These are phyloP conservation scores for Montifringilla adamsi DNA, from an alignment of 2,113 vertebrate genomes.

Conservation along the genomic window DNA sequence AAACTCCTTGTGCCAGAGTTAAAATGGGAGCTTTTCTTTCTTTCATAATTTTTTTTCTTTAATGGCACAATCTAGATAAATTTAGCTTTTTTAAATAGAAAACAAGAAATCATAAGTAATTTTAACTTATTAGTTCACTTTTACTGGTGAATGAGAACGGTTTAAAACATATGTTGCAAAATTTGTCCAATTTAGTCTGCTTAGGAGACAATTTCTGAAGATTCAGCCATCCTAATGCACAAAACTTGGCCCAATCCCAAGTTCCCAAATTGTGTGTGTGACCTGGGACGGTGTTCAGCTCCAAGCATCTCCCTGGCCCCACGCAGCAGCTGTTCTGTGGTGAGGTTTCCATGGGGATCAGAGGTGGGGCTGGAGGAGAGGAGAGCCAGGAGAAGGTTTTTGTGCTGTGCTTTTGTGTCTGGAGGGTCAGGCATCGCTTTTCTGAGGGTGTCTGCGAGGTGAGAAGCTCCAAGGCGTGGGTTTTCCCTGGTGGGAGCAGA, in stretches of 20 bases:
- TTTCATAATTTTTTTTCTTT: neutral
- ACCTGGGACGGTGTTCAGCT: neutral
- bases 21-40: slow-evolving; percentile 59
- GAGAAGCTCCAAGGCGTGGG: neutral
- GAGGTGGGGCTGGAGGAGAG: neutral
- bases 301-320: neutral
- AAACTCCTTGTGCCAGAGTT: slow-evolving; percentile 66
- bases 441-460: slow-evolving; percentile 3
- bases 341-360: neutral
- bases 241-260: slow-evolving; percentile 18
- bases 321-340: fast-evolving
- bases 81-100: slow-evolving; percentile 31
- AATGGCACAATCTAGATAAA: slow-evolving; percentile 60
- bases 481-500: neutral
- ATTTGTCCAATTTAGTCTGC: slow-evolving; percentile 14
- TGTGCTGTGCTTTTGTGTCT: neutral
- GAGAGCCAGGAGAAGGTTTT: neutral
- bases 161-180: slow-evolving; percentile 48
- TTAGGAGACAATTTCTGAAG: slow-evolving; percentile 5
- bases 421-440: neutral
- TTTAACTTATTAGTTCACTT: slow-evolving; percentile 72
- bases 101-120: slow-evolving; percentile 37
- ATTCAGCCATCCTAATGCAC: neutral
- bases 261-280: neutral
- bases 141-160: slow-evolving; percentile 57